These are phyloP conservation scores for Ceratosolen fusciceps DNA, from an alignment of 1,140 invertebrate species.

Conservation along the genomic window DNA sequence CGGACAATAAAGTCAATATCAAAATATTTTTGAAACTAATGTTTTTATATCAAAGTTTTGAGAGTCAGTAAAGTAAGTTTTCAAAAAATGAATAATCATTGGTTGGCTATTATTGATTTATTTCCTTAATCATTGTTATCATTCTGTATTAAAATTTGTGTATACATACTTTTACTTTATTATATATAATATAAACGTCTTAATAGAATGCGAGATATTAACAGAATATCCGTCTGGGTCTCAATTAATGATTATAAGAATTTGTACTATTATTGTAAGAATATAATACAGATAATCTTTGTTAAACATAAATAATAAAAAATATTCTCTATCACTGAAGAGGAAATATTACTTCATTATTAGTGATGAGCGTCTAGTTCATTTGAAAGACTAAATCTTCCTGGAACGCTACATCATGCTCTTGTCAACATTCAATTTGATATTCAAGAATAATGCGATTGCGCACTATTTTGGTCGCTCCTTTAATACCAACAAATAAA, in stretches of 20 bases:
- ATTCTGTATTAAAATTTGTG: too few relatives aligned
- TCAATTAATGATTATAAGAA: not conserved
- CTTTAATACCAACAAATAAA: not conserved
- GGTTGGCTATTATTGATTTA: too few relatives aligned
- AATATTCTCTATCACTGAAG: not conserved
- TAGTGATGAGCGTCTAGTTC: not conserved
- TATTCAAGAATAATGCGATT: slow-evolving; percentile 11
- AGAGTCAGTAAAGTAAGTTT: not conserved
- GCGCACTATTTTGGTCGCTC: slow-evolving; percentile 10
- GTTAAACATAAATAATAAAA: not conserved
- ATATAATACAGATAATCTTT: not conserved
- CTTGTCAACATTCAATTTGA: slow-evolving; percentile 24
- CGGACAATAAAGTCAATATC: not conserved
- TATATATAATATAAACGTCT: too few relatives aligned
- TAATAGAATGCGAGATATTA: too few relatives aligned
- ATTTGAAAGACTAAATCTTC: not conserved
- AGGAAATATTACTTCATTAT: not conserved
- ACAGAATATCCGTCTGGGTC: not conserved
- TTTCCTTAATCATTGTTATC: too few relatives aligned
- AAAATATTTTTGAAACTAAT: too few relatives aligned
- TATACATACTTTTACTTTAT: too few relatives aligned
- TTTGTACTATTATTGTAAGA: not conserved
- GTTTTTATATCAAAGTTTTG: too few relatives aligned
- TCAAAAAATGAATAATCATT: too few relatives aligned
- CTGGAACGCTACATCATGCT: slow-evolving; percentile 26